Base-by-base conservation (phyloP, 2,113 vertebrate species). In the Perognathus longimembris region DNA sequence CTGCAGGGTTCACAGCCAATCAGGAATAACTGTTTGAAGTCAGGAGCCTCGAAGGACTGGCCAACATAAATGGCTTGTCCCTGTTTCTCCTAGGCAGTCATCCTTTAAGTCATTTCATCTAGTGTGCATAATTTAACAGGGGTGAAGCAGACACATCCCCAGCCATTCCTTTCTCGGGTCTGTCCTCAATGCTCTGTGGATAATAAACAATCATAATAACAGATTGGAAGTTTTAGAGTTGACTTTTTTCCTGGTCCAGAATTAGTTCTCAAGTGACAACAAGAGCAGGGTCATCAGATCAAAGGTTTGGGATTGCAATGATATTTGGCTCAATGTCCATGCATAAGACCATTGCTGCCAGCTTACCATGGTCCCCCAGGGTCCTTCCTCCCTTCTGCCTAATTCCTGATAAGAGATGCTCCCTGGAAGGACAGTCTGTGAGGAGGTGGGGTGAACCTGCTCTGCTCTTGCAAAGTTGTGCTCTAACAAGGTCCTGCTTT, bases 111-210 rank as follows among this genome's bases (percentile, higher is more conserved):
- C 79, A 83, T 94, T 94, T 88, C 75, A 77, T 69, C 7, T 3
- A 9, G 77, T 64, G 88, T 96, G 88, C 85, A 92, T 95, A 95
- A 96, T 91, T 95, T 95, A 90, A 82, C 71, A 90, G 38, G 17
- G 40, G 14, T 0, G 0, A 88, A 82, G 81, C 87, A 67, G 70
- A n/a, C 54, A 50, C 77, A 79, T 50, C 66, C 40, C 45, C 78
- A 92, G 54, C 57, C 45, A 50, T 83, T 96, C 70, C 74, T 88
- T 76, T 85, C 66, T 66, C 66, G 17, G 50, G 70, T 15, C 91
- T 79, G 42, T 22, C 75, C 22, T 88, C 18, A 5, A 32, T 76
- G 80, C 74, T 90, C 75, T 30, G 17, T 81, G 34, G 64, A 71
- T 71, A 50, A 71, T 59, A 40, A 50, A 67, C 42, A 36, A 70